Base-by-base conservation (phyloP, 2,888 invertebrate species). In the Escarpia spicata region DNA sequence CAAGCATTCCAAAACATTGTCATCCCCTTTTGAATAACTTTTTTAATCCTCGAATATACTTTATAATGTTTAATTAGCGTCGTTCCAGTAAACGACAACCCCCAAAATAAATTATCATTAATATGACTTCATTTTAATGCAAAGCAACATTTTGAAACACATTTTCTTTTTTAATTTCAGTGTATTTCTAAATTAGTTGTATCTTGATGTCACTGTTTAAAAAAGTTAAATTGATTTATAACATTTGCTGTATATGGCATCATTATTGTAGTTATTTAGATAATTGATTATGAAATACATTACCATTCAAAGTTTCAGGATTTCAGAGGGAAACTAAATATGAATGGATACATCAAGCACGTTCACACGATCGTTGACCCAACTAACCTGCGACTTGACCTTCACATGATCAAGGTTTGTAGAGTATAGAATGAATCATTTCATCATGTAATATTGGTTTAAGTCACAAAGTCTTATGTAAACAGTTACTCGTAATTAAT, bases 351-450 rank as follows among this genome's bases (percentile, higher is more conserved):
- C 44, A 96, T 98, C 93, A 98, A 98, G 96, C 97, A 98, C 94
- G 95, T 97, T 97, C 98, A 98, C 96, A 97, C 98, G 2, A 97
- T 98, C 90, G 96, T 98, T 15, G 98, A 98, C 94, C 98, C 98
- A 0, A 97, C 98, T 44, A 97, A 97, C 92, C 96, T 98, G 90
- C 97, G 98, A 92, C 97, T 98, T 94, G 98, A 98, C 95, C 96
- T 98, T 92, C 98, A 98, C n/a, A n/a, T n/a, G n/a, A n/a, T n/a
- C 43, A 95, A 96, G 95, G 96, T 96, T 93, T 91, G 92, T 43
- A 44, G 43, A 3, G 60, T 3, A 58, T 92, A 8, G 52, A 52
- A 90, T 52, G 26, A 19, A 45, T 90, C 12, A 52, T n/a, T 92
- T 15, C 43, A 43, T 90, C 0, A 90, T 26, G 10, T 90, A 90